Percentiles rank a stretch among this genome's conserved stretches.
Evolutionary conservation across 2,888 invertebrate species (phyloP).

Genomic region (Lepidocyrtoides sp.): DNA sequence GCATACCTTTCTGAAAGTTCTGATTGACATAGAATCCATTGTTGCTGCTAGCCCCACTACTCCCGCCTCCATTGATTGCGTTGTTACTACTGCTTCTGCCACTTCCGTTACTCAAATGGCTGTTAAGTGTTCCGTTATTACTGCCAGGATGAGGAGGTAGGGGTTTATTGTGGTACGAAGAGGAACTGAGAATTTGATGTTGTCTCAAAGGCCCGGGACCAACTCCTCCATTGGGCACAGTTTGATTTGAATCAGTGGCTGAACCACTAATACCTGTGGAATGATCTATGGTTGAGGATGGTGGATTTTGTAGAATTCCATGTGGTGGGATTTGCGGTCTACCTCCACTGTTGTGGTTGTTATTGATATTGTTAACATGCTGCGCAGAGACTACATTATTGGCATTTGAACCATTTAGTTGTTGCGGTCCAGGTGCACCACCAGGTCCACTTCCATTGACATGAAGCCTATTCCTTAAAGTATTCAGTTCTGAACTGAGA

Average conservation of each 20-base stretch:
- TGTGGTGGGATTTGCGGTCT: slow-evolving; percentile 68
- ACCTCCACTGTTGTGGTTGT: slow-evolving; percentile 58
- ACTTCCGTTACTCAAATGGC: slow-evolving; percentile 72
- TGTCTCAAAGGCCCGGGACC: slow-evolving; percentile 59
- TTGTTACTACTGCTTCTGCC: slow-evolving; percentile 74
- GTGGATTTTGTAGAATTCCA: slow-evolving; percentile 59
- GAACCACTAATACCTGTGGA: slow-evolving; percentile 37
- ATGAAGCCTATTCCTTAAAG: slow-evolving; percentile 95
- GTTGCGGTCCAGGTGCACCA: slow-evolving; percentile 85
- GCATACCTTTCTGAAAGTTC: slow-evolving; percentile 83
- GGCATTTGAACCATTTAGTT: slow-evolving; percentile 45
- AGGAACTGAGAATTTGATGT: slow-evolving; percentile 71
- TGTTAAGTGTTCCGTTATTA: slow-evolving; percentile 68
- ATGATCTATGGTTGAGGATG: slow-evolving; percentile 57
- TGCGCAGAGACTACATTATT: slow-evolving; percentile 65
- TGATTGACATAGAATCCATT: slow-evolving; percentile 84
- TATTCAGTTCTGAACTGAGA: slow-evolving; percentile 96
- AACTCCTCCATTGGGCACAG: not conserved
- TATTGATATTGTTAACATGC: slow-evolving; percentile 53
- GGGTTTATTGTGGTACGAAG: slow-evolving; percentile 83
- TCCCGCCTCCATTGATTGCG: slow-evolving; percentile 68
- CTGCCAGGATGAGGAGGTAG: slow-evolving; percentile 83
- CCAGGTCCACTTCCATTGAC: slow-evolving; percentile 88
- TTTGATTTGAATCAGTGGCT: slow-evolving; percentile 44
- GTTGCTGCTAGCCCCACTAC: slow-evolving; percentile 76